Evolutionary conservation across 2,797 vertebrate species (phyloP).

Genomic region (Sparus aurata): DNA sequence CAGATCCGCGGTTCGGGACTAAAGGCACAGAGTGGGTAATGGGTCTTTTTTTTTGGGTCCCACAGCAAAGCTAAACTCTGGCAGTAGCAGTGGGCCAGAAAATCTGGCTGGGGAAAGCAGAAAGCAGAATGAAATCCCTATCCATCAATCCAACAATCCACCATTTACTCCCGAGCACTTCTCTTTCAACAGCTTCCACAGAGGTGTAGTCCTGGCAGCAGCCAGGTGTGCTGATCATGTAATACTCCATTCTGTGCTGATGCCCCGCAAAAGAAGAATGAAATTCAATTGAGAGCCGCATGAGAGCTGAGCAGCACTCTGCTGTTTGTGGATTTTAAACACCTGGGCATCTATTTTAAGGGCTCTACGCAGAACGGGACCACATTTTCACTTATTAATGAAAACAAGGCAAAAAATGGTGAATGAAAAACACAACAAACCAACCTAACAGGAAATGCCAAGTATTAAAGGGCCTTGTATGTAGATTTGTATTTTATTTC

Average conservation of each 20-base stretch:
- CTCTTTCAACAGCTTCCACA: slow-evolving; percentile 31
- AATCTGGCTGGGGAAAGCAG: slow-evolving; percentile 46
- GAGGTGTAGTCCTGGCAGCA: slow-evolving; percentile 32
- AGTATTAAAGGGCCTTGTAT: not conserved
- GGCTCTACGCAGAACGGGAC: not conserved
- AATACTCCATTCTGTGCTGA: not conserved
- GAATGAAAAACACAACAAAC: not conserved
- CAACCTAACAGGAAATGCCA: not conserved
- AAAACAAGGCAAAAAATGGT: not conserved
- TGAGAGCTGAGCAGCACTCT: not conserved
- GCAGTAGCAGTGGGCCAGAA: slow-evolving; percentile 47
- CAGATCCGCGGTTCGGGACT: slow-evolving; percentile 11
- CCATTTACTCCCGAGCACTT: slow-evolving; percentile 45
- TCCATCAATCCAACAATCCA: slow-evolving; percentile 50
- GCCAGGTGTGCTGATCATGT: slow-evolving; percentile 1
- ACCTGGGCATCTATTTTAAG: not conserved
- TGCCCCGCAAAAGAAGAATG: not conserved
- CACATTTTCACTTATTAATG: not conserved
- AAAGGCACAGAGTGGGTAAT: slow-evolving; percentile 26
- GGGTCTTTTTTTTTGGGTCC: slow-evolving; percentile 40
- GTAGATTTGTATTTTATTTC: not conserved
- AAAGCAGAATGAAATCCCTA: slow-evolving; percentile 32
- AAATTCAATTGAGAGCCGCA: not conserved
- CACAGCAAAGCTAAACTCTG: slow-evolving; percentile 45
- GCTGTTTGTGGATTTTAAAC: not conserved